phyloP scores from a whole-genome alignment of 2,797 vertebrate genomes.

The Pempheris klunzingeri region DNA sequence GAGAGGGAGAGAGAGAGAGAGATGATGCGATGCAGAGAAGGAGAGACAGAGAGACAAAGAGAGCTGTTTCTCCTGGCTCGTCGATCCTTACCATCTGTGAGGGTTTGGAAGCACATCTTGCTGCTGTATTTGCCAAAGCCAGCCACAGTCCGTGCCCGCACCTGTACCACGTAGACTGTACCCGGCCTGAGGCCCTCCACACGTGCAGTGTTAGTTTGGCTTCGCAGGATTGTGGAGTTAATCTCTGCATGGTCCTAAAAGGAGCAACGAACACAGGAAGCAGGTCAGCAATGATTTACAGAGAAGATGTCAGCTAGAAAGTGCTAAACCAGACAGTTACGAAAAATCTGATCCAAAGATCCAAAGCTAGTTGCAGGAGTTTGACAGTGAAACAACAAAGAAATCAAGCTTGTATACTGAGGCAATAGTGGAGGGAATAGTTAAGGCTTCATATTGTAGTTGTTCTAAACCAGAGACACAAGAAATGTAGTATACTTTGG shows the following conservation, averaged over 20 bases:
- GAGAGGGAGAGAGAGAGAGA: slow-evolving; percentile 5
- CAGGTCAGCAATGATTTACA: slow-evolving; percentile 32
- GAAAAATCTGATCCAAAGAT: neutral
- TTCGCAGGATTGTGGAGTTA: slow-evolving; percentile 95
- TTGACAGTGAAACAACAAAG: slow-evolving; percentile 23
- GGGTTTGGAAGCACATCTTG: slow-evolving; percentile 99
- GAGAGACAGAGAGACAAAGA: slow-evolving; percentile 35
- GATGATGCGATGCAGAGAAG: slow-evolving; percentile 35
- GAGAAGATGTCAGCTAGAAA: slow-evolving; percentile 7
- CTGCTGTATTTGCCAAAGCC: slow-evolving; percentile 99
- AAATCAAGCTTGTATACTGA: neutral
- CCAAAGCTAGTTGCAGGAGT: neutral
- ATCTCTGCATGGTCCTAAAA: slow-evolving; percentile 94
- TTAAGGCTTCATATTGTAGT: neutral
- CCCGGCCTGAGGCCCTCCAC: slow-evolving; percentile 93
- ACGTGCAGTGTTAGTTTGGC: slow-evolving; percentile 94
- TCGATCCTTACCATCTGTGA: slow-evolving; percentile 93
- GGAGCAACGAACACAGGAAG: slow-evolving; percentile 18
- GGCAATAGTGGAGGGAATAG: slow-evolving; percentile 10
- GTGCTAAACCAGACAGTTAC: slow-evolving; percentile 8
- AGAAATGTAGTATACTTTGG: slow-evolving; percentile 16
- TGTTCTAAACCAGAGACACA: slow-evolving; percentile 18
- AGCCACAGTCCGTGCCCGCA: slow-evolving; percentile 94
- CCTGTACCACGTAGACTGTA: slow-evolving; percentile 96
- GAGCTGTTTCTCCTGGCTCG: slow-evolving; percentile 70